Percentiles rank a stretch among this genome's conserved stretches.
Evolutionary conservation across 2,888 invertebrate genomes (phyloP).

Genomic region (Metellina segmentata): DNA sequence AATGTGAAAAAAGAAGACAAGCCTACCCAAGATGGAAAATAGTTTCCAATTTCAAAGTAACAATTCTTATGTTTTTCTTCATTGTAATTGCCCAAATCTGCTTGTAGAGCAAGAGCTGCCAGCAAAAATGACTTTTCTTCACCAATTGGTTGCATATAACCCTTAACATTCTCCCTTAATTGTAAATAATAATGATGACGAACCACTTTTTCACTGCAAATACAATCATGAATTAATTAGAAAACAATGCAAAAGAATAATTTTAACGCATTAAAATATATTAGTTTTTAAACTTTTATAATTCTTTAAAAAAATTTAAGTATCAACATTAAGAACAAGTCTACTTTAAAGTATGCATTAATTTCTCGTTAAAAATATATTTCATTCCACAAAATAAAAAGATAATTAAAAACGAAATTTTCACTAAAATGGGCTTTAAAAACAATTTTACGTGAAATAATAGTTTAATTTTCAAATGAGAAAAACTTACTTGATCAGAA

Average conservation of each 20-base stretch:
- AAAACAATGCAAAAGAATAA: neutral
- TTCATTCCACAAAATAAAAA: neutral
- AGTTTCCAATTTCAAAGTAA: slow-evolving; percentile 91
- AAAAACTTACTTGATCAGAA: slow-evolving; percentile 87
- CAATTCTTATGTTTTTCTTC: slow-evolving; percentile 81
- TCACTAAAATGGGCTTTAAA: neutral
- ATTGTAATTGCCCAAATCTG: slow-evolving; percentile 92
- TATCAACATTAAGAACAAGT: neutral
- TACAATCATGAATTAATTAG: neutral
- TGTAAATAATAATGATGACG: slow-evolving; percentile 97
- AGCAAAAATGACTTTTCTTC: slow-evolving; percentile 85
- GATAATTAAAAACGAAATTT: neutral
- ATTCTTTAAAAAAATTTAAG: neutral
- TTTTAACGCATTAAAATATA: neutral
- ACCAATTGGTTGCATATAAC: slow-evolving; percentile 80
- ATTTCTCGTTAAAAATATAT: neutral
- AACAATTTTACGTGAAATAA: neutral
- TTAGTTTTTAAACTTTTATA: neutral
- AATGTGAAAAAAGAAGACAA: slow-evolving; percentile 1
- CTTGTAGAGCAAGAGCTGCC: slow-evolving; percentile 94
- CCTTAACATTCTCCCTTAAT: slow-evolving; percentile 91
- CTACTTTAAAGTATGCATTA: neutral
- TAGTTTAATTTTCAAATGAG: neutral
- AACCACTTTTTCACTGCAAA: slow-evolving; percentile 89
- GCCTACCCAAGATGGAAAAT: slow-evolving; percentile 86